Conservation (phyloP, 2,797 vertebrate genomes). For the Okamejei kenojei region DNA sequence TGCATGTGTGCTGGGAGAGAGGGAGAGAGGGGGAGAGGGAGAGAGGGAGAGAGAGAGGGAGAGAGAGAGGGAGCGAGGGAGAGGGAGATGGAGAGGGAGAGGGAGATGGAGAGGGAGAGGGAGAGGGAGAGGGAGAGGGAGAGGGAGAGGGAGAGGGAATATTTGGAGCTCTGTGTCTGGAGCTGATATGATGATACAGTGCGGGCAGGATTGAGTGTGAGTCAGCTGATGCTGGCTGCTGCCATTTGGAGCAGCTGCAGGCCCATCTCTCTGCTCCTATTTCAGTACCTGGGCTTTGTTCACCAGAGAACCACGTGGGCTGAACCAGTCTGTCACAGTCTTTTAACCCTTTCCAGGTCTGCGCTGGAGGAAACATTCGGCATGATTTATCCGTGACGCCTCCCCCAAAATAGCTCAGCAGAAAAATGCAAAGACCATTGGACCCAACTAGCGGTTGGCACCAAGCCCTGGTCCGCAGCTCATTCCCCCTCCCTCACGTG, state of each 20-base stretch:
- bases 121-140: too few relatives aligned
- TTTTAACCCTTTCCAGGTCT: conserved; percentile 3
- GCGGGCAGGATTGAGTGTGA: not conserved
- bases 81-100: too few relatives aligned
- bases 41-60: too few relatives aligned
- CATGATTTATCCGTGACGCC: too few relatives aligned
- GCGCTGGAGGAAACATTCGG: too few relatives aligned
- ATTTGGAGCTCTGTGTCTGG: not conserved
- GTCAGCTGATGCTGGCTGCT: conserved; percentile 23
- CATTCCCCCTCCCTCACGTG: not conserved
- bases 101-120: too few relatives aligned
- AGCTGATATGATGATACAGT: not conserved
- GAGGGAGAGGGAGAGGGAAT: too few relatives aligned
- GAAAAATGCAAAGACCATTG: not conserved
- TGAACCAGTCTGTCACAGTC: not conserved
- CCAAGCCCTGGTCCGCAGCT: too few relatives aligned
- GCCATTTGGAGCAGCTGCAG: conserved; percentile 22
- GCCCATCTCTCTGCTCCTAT: not conserved
- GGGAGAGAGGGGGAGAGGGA: too few relatives aligned
- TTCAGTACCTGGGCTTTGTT: conserved; percentile 23
- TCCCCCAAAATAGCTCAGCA: not conserved
- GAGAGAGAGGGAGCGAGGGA: too few relatives aligned
- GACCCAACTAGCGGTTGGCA: not conserved
- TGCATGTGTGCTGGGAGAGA: not conserved
- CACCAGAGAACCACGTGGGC: not conserved